Evolutionary conservation across 2,113 vertebrate genomes (phyloP), one percentile per base, ranked within the genome.

Genomic region (Centropus unirufus): DNA sequence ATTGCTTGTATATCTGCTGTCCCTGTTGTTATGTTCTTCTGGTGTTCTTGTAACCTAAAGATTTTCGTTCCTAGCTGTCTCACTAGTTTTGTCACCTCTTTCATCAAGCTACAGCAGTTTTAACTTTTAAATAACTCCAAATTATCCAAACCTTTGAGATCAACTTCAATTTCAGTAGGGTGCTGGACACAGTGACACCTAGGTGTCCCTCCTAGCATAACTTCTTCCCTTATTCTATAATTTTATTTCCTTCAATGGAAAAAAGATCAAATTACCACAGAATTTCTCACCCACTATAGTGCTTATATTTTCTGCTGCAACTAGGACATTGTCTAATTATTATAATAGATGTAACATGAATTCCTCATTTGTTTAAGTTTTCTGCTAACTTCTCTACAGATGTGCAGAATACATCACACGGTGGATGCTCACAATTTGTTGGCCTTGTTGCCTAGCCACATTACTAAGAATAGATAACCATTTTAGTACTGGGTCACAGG

Each of bases 401-500:
- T 42, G 22, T 76, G 12, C 40, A 77, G 59, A 89, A 39, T 5
- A 5, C 13, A 17, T 36, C 10, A 55, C 8, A 15, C 2, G 36
- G 51, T 11, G 23, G 11, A 7, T 90, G 19, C 22, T 75, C 8
- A 26, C 5, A 49, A 12, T 30, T 11, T 32, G 32, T 79, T 68
- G 6, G 4, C 14, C 29, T 42, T 27, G 12, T 19, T 15, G 42
- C 30, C 15, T 30, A 18, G n/a, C 4, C 8, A 30, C 13, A 26
- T 80, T 44, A 11, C 8, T 46, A 70, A 77, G 44, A 80, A 40
- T 23, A 91, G 52, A 39, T 13, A 66, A 1, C 1, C 3, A 6
- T 8, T 42, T 64, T 11, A 59, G 11, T 3, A 20, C 1, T 1
- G 11, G 12, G 18, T 42, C 47, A n/a, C 8, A 30, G 11, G 7